Evolutionary conservation across 2,888 invertebrate genomes (phyloP).

Genomic region (Corbicula japonica): DNA sequence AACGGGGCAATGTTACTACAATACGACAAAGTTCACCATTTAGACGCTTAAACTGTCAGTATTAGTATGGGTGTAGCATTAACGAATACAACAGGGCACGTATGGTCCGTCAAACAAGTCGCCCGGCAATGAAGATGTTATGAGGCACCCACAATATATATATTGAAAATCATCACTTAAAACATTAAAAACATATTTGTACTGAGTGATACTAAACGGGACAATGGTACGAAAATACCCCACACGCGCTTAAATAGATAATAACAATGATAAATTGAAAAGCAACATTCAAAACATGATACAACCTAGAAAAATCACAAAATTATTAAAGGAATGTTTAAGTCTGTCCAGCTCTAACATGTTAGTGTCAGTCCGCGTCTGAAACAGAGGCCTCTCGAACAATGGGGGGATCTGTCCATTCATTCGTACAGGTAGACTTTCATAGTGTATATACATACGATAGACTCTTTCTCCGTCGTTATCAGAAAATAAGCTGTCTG

Average conservation of each 20-base stretch:
- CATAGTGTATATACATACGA: too few relatives aligned
- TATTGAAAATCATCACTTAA: slow-evolving; percentile 13
- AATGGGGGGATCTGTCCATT: slow-evolving; percentile 10
- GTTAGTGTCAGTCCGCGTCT: slow-evolving; percentile 12
- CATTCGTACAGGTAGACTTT: slow-evolving; percentile 11
- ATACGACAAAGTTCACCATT: slow-evolving; percentile 12
- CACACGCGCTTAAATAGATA: slow-evolving; percentile 13
- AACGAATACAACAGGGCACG: slow-evolving; percentile 10
- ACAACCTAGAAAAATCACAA: slow-evolving; percentile 19
- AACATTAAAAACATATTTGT: slow-evolving; percentile 8
- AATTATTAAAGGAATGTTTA: slow-evolving; percentile 17
- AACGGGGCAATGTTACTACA: slow-evolving; percentile 8
- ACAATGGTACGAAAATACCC: slow-evolving; percentile 9
- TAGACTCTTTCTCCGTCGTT: too few relatives aligned
- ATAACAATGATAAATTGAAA: slow-evolving; percentile 13
- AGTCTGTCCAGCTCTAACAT: slow-evolving; percentile 13
- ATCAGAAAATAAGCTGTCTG: too few relatives aligned
- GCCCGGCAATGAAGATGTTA: slow-evolving; percentile 1
- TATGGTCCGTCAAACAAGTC: slow-evolving; percentile 2
- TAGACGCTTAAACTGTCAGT: too few relatives aligned
- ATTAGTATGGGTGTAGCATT: slow-evolving; percentile 3
- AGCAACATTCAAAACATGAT: slow-evolving; percentile 16
- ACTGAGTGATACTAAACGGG: slow-evolving; percentile 10
- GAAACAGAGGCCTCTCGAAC: slow-evolving; percentile 15
- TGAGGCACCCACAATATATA: slow-evolving; percentile 1